Percentiles rank a stretch among this genome's conserved stretches.
Evolutionary conservation across 1,140 invertebrate genomes (phyloP).

Genomic region (Lordiphosa mommai): DNA sequence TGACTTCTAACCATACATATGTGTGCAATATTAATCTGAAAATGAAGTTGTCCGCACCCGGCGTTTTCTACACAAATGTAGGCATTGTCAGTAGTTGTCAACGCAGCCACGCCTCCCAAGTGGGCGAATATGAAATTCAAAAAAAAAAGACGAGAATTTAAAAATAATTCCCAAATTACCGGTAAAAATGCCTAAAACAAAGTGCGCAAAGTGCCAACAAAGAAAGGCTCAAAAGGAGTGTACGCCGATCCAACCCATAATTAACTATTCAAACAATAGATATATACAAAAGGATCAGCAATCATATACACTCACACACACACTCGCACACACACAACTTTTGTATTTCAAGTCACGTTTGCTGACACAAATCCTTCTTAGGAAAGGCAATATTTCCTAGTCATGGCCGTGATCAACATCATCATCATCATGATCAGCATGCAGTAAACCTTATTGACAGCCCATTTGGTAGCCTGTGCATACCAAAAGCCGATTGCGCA

Average conservation of each 20-base stretch:
- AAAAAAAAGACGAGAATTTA: slow-evolving; percentile 32
- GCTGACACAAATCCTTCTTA: slow-evolving; percentile 75
- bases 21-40: slow-evolving; percentile 71
- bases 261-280: slow-evolving; percentile 76
- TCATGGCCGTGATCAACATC: slow-evolving; percentile 60
- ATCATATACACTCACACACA: slow-evolving; percentile 47
- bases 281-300: slow-evolving; percentile 67
- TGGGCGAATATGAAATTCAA: slow-evolving; percentile 29
- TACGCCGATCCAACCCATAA: slow-evolving; percentile 73
- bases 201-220: slow-evolving; percentile 19
- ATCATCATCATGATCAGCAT: slow-evolving; percentile 49
- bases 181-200: slow-evolving; percentile 61
- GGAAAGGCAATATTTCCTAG: slow-evolving; percentile 75
- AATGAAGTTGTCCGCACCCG: slow-evolving; percentile 38
- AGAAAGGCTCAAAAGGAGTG: slow-evolving; percentile 53
- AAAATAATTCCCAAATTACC: slow-evolving; percentile 73
- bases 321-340: slow-evolving; percentile 31
- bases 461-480: slow-evolving; percentile 40
- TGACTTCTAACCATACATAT: slow-evolving; percentile 42
- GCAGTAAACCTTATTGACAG: slow-evolving; percentile 55
- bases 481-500: slow-evolving; percentile 69
- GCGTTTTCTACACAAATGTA: slow-evolving; percentile 53
- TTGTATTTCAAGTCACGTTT: slow-evolving; percentile 73
- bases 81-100: slow-evolving; percentile 74
- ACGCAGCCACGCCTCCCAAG: slow-evolving; percentile 49